Evolutionary conservation across 2,888 invertebrate genomes (phyloP).

Genomic region (Embidobia sp.): DNA sequence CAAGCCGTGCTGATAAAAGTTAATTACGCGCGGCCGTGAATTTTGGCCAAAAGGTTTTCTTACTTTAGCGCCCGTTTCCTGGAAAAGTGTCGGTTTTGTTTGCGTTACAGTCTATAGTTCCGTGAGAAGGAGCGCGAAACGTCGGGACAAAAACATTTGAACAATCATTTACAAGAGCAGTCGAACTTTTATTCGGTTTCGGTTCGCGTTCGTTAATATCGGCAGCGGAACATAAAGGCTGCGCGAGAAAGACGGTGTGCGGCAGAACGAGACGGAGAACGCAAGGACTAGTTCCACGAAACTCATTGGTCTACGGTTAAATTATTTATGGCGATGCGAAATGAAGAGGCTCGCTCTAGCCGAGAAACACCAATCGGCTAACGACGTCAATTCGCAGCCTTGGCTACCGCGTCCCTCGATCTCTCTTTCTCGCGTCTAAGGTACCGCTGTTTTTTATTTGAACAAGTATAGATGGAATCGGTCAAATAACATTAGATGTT

Average conservation of each 20-base stretch:
- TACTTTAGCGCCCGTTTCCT: too few relatives aligned
- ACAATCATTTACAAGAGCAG: slow-evolving; percentile 33
- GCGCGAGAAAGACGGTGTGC: slow-evolving; percentile 48
- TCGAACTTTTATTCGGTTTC: slow-evolving; percentile 39
- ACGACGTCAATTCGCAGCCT: slow-evolving; percentile 77
- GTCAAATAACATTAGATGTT: slow-evolving; percentile 20
- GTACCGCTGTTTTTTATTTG: slow-evolving; percentile 48
- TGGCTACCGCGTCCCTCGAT: slow-evolving; percentile 65
- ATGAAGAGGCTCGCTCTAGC: slow-evolving; percentile 80
- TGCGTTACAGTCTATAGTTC: too few relatives aligned
- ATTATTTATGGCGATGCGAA: slow-evolving; percentile 81
- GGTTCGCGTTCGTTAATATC: slow-evolving; percentile 38
- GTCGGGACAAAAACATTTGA: too few relatives aligned
- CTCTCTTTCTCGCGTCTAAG: slow-evolving; percentile 9
- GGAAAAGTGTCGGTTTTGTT: slow-evolving; percentile 23
- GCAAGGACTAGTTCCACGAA: slow-evolving; percentile 75
- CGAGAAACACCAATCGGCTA: slow-evolving; percentile 74
- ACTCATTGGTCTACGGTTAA: slow-evolving; percentile 78
- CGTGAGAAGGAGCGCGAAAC: too few relatives aligned
- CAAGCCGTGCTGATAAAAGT: slow-evolving; percentile 60
- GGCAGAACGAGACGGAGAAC: slow-evolving; percentile 14
- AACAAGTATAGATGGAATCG: slow-evolving; percentile 27
- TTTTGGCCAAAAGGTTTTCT: slow-evolving; percentile 20
- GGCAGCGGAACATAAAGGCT: slow-evolving; percentile 46
- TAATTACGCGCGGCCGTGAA: slow-evolving; percentile 22